These are phyloP conservation scores for Anguilla anguilla DNA, from an alignment of 2,797 vertebrate species.

Conservation along the genomic window DNA sequence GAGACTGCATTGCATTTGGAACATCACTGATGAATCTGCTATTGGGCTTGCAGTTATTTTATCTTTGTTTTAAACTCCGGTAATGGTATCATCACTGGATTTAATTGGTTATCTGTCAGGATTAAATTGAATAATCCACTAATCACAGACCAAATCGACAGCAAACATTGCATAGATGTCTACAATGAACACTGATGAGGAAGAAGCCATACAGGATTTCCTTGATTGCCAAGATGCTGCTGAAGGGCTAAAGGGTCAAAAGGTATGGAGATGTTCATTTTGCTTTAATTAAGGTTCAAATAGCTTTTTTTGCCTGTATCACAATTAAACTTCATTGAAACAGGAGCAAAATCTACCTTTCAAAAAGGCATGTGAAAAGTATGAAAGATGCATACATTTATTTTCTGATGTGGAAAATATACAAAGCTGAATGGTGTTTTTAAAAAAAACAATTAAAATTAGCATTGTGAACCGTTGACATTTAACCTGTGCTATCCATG, in stretches of 20 bases:
- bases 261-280: not conserved
- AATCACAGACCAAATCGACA: not conserved
- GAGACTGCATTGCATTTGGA: not conserved
- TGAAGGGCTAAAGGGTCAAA: not conserved
- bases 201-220: not conserved
- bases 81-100: not conserved
- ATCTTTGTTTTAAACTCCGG: not conserved
- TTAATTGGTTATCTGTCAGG: not conserved
- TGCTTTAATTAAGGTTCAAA: not conserved
- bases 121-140: not conserved
- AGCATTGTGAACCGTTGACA: not conserved
- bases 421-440: not conserved
- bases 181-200: not conserved
- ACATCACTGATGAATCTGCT: not conserved
- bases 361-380: not conserved
- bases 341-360: not conserved
- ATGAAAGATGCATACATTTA: not conserved
- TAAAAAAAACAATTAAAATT: not conserved
- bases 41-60: not conserved
- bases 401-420: not conserved
- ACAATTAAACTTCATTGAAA: not conserved
- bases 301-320: not conserved
- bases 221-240: not conserved
- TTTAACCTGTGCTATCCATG: not conserved
- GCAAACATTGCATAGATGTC: not conserved